A percentile compares a stretch with the other conserved stretches of the same genome.
Evolutionary conservation across 2,113 vertebrate species (phyloP).

Genomic region (Trogon surrucura): DNA sequence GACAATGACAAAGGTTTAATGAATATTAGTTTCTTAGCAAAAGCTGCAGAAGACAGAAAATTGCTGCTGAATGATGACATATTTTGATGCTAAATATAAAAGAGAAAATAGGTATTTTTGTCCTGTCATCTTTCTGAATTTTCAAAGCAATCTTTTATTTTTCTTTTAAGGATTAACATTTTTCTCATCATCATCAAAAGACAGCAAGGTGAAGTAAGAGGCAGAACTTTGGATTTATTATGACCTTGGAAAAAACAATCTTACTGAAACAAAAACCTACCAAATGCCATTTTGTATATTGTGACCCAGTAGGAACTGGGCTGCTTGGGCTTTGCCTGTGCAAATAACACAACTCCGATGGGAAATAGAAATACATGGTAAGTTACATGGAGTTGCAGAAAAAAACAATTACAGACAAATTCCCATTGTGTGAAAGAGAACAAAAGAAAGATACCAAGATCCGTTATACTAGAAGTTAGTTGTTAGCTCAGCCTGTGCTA

Average conservation of each 20-base stretch:
- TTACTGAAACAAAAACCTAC: background rate
- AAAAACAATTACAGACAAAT: background rate
- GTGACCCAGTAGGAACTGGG: background rate
- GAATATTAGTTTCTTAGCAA: background rate
- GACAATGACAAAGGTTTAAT: background rate
- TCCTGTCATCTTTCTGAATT: background rate
- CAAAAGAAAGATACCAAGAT: background rate
- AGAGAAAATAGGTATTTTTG: background rate
- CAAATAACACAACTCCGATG: background rate
- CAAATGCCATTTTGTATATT: background rate
- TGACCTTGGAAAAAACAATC: background rate
- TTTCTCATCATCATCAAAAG: background rate
- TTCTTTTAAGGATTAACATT: background rate
- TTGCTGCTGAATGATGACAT: background rate
- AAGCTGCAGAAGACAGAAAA: background rate
- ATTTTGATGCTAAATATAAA: conserved; percentile 14
- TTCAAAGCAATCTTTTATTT: background rate
- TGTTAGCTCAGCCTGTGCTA: background rate
- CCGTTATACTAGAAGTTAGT: fast-evolving
- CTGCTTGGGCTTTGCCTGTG: background rate
- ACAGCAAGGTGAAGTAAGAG: background rate
- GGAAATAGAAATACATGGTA: background rate
- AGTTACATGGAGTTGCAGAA: background rate
- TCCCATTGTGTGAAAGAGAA: background rate
- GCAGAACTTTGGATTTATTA: background rate